Evolutionary conservation across 2,797 vertebrate species (phyloP).

Genomic region (Xenops minutus): DNA sequence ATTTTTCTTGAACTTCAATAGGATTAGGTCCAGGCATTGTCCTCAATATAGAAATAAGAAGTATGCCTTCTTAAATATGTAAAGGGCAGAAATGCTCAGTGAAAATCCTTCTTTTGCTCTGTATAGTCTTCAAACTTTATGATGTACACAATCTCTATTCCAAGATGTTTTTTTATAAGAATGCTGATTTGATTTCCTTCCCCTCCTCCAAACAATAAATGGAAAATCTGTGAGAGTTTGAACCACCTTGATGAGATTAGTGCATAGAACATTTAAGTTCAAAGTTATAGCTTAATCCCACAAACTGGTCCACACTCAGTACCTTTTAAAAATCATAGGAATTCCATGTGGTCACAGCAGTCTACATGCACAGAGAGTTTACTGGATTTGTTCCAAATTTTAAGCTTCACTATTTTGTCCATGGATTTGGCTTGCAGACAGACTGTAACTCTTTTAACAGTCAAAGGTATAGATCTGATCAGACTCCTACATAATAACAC

Average conservation of each 20-base stretch:
- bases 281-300: neutral
- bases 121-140: neutral
- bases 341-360: slow-evolving; percentile 4
- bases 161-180: neutral
- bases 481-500: neutral
- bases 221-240: neutral
- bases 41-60: neutral
- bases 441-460: neutral
- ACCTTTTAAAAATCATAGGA: neutral
- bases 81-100: neutral
- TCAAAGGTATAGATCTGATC: neutral
- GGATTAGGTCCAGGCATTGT: neutral
- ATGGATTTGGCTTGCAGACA: slow-evolving; percentile 10
- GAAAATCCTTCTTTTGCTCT: neutral
- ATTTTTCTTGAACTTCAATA: neutral
- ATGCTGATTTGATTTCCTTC: neutral
- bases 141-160: neutral
- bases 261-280: neutral
- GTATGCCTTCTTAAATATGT: neutral
- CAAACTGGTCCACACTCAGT: neutral
- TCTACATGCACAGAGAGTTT: neutral
- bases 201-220: neutral
- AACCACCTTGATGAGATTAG: neutral
- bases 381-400: slow-evolving; percentile 10
- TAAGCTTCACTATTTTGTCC: slow-evolving; percentile 5